Evolutionary conservation across 1,140 invertebrate genomes (phyloP).

Genomic region (Scaptomyza pallida): DNA sequence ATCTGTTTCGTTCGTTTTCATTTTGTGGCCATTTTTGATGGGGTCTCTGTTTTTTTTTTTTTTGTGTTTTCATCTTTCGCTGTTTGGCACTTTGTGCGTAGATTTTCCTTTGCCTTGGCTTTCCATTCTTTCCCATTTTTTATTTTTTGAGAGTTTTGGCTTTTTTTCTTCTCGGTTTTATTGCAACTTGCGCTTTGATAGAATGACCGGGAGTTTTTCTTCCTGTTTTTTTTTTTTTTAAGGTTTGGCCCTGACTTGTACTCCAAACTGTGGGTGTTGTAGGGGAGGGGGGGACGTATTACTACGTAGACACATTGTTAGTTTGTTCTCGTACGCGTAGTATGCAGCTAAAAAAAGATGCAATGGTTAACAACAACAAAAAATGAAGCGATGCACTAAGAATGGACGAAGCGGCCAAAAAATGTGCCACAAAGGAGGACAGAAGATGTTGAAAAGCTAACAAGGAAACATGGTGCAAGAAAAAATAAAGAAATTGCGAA

Average conservation of each 20-base stretch:
- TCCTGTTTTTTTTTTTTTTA: slow-evolving; percentile 11
- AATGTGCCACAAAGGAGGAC: slow-evolving; percentile 72
- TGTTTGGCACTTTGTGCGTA: slow-evolving; percentile 75
- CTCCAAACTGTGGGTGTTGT: slow-evolving; percentile 8
- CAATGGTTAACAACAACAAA: no score
- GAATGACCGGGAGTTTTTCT: slow-evolving; percentile 35
- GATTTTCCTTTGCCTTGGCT: slow-evolving; percentile 46
- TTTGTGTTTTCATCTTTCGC: no score
- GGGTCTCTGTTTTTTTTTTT: slow-evolving; percentile 13
- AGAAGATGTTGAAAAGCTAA: slow-evolving; percentile 42
- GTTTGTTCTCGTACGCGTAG: slow-evolving; percentile 50
- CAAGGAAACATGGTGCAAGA: slow-evolving; percentile 22
- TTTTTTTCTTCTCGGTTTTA: slow-evolving; percentile 32
- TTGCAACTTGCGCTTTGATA: slow-evolving; percentile 60
- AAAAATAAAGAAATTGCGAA: neutral
- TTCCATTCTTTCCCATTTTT: slow-evolving; percentile 29
- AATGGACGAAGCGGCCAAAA: slow-evolving; percentile 38
- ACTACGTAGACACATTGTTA: slow-evolving; percentile 63
- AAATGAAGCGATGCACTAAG: slow-evolving; percentile 13
- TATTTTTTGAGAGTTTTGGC: no score
- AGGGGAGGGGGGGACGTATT: slow-evolving; percentile 24
- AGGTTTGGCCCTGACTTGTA: slow-evolving; percentile 52
- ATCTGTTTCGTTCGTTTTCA: slow-evolving; percentile 26
- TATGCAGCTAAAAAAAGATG: slow-evolving; percentile 48
- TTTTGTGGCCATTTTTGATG: slow-evolving; percentile 36